Conservation (phyloP, 2,113 vertebrate genomes). For the Neotragus pygmaeus region DNA sequence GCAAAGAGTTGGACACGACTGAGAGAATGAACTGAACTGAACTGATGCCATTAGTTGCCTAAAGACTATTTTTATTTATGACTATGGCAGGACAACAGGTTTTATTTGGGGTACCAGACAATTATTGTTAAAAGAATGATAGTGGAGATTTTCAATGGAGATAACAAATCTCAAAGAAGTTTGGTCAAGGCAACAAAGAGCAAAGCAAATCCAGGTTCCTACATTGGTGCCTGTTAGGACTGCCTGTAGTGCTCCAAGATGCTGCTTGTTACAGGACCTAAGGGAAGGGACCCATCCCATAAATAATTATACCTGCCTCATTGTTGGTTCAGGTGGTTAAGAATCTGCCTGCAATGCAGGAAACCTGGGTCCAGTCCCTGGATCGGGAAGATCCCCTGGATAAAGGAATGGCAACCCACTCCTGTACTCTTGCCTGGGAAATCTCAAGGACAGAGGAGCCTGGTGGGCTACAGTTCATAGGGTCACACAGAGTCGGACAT, state of each 20-base stretch:
- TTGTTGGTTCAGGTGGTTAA: not conserved
- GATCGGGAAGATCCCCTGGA: not conserved
- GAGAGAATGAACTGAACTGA: too few relatives aligned
- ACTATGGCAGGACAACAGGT: not conserved
- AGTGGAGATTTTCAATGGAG: not conserved
- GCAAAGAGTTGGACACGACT: too few relatives aligned
- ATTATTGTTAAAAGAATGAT: not conserved
- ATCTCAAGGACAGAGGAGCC: not conserved
- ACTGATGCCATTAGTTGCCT: not conserved
- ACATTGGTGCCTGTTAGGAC: not conserved
- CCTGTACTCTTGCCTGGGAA: not conserved
- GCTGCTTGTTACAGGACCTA: not conserved
- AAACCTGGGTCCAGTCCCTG: not conserved
- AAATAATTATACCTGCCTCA: not conserved
- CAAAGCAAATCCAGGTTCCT: not conserved
- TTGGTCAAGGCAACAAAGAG: not conserved
- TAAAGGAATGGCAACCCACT: not conserved
- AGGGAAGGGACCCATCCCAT: not conserved
- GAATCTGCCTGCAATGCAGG: not conserved
- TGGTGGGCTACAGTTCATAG: not conserved
- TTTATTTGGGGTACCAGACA: not conserved
- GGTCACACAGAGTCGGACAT: not conserved
- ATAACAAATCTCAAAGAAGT: not conserved
- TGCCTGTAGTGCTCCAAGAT: not conserved
- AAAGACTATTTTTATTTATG: not conserved